These are phyloP conservation scores for Tetramorium parvispinum DNA, from an alignment of 1,140 invertebrate species.

Conservation along the genomic window DNA sequence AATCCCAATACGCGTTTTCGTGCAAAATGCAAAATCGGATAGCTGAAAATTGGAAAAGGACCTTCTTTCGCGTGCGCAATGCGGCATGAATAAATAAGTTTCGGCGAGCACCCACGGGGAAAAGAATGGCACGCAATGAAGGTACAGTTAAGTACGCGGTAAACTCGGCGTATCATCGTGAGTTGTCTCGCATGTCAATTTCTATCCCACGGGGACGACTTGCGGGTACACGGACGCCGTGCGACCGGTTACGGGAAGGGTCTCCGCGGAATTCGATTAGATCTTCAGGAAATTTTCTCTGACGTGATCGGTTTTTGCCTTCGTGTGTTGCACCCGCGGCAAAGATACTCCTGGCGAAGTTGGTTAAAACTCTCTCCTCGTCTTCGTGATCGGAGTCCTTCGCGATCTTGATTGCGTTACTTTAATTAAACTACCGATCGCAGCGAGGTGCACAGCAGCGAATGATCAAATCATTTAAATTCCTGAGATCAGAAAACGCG, in stretches of 20 bases:
- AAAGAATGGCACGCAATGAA: conserved; percentile 15
- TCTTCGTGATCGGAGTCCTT: background rate
- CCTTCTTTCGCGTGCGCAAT: background rate
- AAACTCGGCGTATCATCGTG: background rate
- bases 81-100: conserved; percentile 42
- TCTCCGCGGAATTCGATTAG: conserved; percentile 23
- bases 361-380: background rate
- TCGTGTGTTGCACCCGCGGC: background rate
- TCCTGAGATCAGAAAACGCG: background rate
- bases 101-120: background rate
- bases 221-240: background rate
- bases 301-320: conserved; percentile 23
- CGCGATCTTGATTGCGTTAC: conserved; percentile 19
- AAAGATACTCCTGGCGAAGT: background rate
- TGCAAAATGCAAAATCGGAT: background rate
- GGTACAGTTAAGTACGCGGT: background rate
- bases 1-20: background rate
- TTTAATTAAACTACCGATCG: conserved; percentile 39
- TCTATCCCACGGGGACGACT: background rate
- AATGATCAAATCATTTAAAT: background rate
- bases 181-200: conserved; percentile 19
- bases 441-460: too few relatives aligned
- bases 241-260: background rate
- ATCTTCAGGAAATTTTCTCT: conserved; percentile 23
- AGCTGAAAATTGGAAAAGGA: background rate